Evolutionary conservation across 2,797 vertebrate species (phyloP).

Genomic region (Acipenser transmontanus): DNA sequence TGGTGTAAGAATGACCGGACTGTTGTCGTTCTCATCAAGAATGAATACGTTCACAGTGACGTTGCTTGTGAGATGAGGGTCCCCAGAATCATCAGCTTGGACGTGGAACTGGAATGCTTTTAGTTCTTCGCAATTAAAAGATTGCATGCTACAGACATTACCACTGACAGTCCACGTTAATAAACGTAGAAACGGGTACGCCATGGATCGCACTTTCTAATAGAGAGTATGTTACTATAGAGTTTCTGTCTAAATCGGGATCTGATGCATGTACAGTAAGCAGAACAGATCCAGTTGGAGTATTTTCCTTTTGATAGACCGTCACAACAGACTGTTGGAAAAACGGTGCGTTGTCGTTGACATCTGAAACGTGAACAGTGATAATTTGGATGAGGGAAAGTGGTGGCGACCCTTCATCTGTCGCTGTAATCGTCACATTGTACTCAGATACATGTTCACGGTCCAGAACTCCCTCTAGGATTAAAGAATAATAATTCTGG

Average conservation of each 20-base stretch:
- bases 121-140: conserved; percentile 21
- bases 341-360: conserved; percentile 54
- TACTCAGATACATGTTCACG: conserved; percentile 32
- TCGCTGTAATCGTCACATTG: conserved; percentile 35
- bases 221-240: background rate
- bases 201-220: background rate
- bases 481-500: conserved; percentile 49
- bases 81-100: conserved; percentile 22
- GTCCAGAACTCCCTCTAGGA: conserved; percentile 32
- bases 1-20: no score
- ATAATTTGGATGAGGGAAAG: conserved; percentile 23
- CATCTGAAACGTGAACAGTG: background rate
- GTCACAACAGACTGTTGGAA: conserved; percentile 40
- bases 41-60: conserved; percentile 16
- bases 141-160: conserved; percentile 20
- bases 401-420: conserved; percentile 36
- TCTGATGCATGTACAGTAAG: conserved; percentile 41
- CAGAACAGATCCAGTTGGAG: conserved; percentile 28
- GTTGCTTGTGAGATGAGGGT: conserved; percentile 21
- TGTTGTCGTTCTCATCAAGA: no score
- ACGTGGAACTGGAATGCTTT: conserved; percentile 15
- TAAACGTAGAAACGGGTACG: background rate
- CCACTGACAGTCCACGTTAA: conserved; percentile 18
- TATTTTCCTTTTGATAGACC: conserved; percentile 54
- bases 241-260: conserved; percentile 21